phyloP scores from a whole-genome alignment of 2,113 vertebrate genomes.

The Nipponia nippon region DNA sequence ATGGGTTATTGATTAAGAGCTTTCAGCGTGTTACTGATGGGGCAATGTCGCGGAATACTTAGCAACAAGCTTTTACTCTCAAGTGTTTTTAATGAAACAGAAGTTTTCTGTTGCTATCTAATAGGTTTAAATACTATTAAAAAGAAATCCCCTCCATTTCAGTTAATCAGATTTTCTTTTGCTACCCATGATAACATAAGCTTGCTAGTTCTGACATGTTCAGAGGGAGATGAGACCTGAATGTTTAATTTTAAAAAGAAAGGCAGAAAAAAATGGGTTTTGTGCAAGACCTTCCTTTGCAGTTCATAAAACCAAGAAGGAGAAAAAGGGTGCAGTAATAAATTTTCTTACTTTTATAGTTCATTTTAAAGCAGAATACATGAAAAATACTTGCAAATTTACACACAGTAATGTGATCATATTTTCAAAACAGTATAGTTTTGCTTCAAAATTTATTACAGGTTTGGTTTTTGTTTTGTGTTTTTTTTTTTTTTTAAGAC shows the following conservation, averaged over 20 bases:
- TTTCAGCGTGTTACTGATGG: neutral
- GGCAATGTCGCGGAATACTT: neutral
- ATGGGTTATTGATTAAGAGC: neutral
- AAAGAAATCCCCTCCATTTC: slow-evolving; percentile 29
- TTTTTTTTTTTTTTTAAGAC: neutral
- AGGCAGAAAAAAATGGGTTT: neutral
- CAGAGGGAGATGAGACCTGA: neutral
- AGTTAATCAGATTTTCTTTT: slow-evolving; percentile 50
- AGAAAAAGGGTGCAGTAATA: neutral
- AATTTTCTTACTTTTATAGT: neutral
- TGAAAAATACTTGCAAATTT: neutral
- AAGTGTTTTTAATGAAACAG: slow-evolving; percentile 25
- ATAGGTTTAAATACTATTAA: slow-evolving; percentile 29
- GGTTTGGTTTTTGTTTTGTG: neutral
- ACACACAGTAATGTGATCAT: neutral
- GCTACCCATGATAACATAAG: neutral
- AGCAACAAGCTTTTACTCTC: neutral
- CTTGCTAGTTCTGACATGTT: slow-evolving; percentile 18
- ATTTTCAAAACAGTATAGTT: neutral
- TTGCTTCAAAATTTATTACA: neutral
- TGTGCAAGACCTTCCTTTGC: neutral
- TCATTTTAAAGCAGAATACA: neutral
- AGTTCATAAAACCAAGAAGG: neutral
- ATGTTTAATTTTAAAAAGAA: slow-evolving; percentile 7
- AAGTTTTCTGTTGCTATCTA: slow-evolving; percentile 30